These are phyloP conservation scores for Poeciliopsis turrubarensis DNA, from an alignment of 2,113 vertebrate species.

Conservation along the genomic window DNA sequence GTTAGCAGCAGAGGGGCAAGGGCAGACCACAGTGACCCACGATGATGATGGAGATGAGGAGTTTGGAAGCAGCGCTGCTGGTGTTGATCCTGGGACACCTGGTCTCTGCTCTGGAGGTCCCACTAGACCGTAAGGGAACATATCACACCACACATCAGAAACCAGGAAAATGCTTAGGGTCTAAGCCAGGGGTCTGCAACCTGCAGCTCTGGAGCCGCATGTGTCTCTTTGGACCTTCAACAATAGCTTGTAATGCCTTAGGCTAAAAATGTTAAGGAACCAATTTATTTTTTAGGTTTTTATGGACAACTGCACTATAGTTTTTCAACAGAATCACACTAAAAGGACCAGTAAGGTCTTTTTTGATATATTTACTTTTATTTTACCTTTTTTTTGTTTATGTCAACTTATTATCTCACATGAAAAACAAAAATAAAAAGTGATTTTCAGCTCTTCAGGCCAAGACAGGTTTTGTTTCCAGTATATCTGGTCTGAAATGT, in stretches of 20 bases:
- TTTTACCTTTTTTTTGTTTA: too few relatives aligned
- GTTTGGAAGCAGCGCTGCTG: slow-evolving; percentile 76
- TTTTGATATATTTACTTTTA: too few relatives aligned
- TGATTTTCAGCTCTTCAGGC: background rate
- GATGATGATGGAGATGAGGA: slow-evolving; percentile 82
- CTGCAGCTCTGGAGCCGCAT: too few relatives aligned
- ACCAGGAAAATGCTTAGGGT: background rate
- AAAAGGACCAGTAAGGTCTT: too few relatives aligned
- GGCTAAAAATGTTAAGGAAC: too few relatives aligned
- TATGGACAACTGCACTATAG: too few relatives aligned
- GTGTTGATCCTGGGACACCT: slow-evolving; percentile 86
- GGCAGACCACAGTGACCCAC: slow-evolving; percentile 66
- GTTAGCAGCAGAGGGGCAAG: slow-evolving; percentile 70
- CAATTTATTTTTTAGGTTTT: too few relatives aligned
- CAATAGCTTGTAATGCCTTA: too few relatives aligned
- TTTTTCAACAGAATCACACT: too few relatives aligned
- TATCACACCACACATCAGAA: background rate
- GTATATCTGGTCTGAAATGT: slow-evolving; percentile 3
- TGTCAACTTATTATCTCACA: background rate
- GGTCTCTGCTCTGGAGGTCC: slow-evolving; percentile 89
- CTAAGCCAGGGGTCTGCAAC: too few relatives aligned
- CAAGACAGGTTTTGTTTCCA: slow-evolving; percentile 3
- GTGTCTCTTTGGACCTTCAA: too few relatives aligned
- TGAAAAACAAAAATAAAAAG: background rate
- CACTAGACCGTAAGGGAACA: slow-evolving; percentile 91